A percentile compares a stretch with the other conserved stretches of the same genome.
phyloP scores from a whole-genome alignment of 1,140 invertebrate species.

The Tyrophagus putrescentiae region DNA sequence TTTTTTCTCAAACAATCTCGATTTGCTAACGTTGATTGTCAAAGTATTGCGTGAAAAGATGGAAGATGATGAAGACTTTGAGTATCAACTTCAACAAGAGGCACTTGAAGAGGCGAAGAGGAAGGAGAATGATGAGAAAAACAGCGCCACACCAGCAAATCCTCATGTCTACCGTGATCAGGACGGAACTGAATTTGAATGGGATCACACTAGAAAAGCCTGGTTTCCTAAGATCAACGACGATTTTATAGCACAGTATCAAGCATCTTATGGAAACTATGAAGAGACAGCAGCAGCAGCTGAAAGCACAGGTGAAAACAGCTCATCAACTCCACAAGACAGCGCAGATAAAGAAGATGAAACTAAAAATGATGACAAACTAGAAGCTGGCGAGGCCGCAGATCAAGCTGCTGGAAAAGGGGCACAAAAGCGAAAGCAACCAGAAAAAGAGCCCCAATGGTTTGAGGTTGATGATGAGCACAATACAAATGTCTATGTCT shows the following conservation, averaged over 20 bases:
- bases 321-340: not conserved
- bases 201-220: slow-evolving; percentile 72
- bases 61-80: slow-evolving; percentile 17
- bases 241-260: slow-evolving; percentile 87
- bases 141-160: slow-evolving; percentile 43
- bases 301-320: not conserved
- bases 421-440: not conserved
- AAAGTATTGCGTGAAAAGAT: no score
- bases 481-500: slow-evolving; percentile 94
- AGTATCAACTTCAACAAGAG: slow-evolving; percentile 18
- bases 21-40: no score
- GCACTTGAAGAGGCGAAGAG: slow-evolving; percentile 6
- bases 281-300: not conserved
- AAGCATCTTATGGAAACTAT: slow-evolving; percentile 64
- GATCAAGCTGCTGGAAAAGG: not conserved
- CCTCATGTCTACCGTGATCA: slow-evolving; percentile 64
- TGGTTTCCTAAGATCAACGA: slow-evolving; percentile 97
- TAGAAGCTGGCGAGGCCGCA: not conserved
- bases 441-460: slow-evolving; percentile 46
- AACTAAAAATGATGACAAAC: not conserved
- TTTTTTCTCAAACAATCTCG: no score
- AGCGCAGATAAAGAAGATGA: not conserved
- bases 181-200: slow-evolving; percentile 77
- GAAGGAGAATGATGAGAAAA: slow-evolving; percentile 31
- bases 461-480: slow-evolving; percentile 81